Conservation (phyloP, 2,888 invertebrate species). For the Coenonympha arcania region DNA sequence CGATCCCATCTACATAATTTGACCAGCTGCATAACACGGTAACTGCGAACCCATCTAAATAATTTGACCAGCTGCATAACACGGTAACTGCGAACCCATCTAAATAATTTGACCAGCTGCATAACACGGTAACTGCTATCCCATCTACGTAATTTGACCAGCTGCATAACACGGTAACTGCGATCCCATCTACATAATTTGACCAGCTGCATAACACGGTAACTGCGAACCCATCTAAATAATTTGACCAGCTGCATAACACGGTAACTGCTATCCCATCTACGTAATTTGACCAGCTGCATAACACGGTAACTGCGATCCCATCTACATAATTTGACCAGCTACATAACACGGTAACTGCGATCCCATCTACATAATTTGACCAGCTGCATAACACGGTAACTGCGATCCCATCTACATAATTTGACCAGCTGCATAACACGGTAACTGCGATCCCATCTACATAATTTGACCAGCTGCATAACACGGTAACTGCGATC, state of each 20-base stretch:
- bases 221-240: no score
- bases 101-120: conserved; percentile 79
- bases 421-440: conserved; percentile 80
- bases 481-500: conserved; percentile 82
- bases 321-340: no score
- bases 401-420: no score
- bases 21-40: conserved; percentile 82
- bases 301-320: conserved; percentile 82
- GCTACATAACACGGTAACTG: conserved; percentile 80
- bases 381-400: conserved; percentile 82
- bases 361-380: no score
- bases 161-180: conserved; percentile 80
- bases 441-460: no score
- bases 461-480: conserved; percentile 79
- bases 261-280: no score
- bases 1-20: no score
- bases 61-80: conserved; percentile 80
- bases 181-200: no score
- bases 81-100: no score
- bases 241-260: conserved; percentile 80
- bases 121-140: conserved; percentile 82
- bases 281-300: conserved; percentile 79
- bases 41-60: no score
- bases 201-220: conserved; percentile 82
- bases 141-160: no score